Percentiles rank a stretch among this genome's conserved stretches.
Evolutionary conservation across 2,113 vertebrate genomes (phyloP).

Genomic region (Pelusios castaneus): DNA sequence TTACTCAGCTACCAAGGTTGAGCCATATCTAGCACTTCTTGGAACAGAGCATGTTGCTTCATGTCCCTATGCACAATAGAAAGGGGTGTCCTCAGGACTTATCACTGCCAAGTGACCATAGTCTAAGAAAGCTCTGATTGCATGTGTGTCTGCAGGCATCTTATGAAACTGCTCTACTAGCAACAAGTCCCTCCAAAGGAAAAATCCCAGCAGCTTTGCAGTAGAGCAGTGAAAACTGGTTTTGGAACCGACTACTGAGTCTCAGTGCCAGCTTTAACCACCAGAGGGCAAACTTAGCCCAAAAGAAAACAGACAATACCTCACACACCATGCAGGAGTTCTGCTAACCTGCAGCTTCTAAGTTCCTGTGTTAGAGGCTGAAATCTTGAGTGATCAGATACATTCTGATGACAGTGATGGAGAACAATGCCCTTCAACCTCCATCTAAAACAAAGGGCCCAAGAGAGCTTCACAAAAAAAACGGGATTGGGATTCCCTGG

Average conservation of each 20-base stretch:
- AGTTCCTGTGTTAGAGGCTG: neutral
- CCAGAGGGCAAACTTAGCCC: conserved; percentile 77
- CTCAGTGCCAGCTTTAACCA: conserved; percentile 55
- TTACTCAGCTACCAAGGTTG: neutral
- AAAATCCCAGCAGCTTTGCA: neutral
- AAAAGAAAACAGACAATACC: conserved; percentile 32
- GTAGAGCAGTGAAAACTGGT: neutral
- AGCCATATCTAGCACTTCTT: neutral
- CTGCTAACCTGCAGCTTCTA: neutral
- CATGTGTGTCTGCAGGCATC: neutral
- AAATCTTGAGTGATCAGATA: neutral
- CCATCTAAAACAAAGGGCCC: neutral
- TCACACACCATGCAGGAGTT: neutral
- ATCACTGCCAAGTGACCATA: accelerated
- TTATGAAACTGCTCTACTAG: neutral
- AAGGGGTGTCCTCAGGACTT: neutral
- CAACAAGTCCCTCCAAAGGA: accelerated
- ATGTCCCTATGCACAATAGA: neutral
- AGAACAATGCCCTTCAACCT: neutral
- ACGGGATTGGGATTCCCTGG: neutral
- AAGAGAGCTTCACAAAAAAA: neutral
- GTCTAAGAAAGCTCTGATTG: neutral
- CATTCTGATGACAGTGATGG: neutral
- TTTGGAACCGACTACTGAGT: neutral
- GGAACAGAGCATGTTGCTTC: neutral